Evolutionary conservation across 2,888 invertebrate species (phyloP), one percentile per base, ranked within the genome.

Genomic region (Eumerus sabulonum): DNA sequence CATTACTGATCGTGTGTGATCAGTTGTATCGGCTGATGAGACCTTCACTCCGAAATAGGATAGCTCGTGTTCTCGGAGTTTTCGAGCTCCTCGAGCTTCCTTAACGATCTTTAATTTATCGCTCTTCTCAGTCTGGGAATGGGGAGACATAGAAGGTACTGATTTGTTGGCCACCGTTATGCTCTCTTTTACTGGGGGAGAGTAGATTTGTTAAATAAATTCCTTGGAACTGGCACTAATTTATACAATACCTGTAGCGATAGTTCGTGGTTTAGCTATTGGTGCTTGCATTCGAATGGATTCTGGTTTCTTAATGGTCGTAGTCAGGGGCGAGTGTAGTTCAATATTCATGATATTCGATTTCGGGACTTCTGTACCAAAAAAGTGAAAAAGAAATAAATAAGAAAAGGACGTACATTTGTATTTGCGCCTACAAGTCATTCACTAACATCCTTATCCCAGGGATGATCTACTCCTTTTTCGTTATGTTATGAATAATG

Each of bases 41-140:
- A 83, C 72, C 59, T 86, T 85, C 13, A 90, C 84, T 27, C 92
- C 92, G 83, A 92, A 92, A 84, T 91, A 92, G 72, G 91, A 91
- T 51, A 92, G 87, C 84, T 92, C 92, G 81, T 91, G 92, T 48
- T 91, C 91, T 73, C 91, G 89, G 45, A 92, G 87, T 85, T 91
- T 90, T 82, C 92, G 86, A 53, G 89, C 87, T 13, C 89, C 89
- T 13, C 89, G 88, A 36, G 88, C 86, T 70, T 87, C 88, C 76
- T 86, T 86, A 17, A 87, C 84, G 53, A 87, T 87, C 73, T 87
- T 87, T 0, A 88, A 59, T 4, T 88, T 84, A 19, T 86, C 86
- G 16, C 82, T 57, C 27, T 51, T 12, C 36, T 59, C 56, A 1
- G 44, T 1, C 9, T 40, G 9, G 82, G 67, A 81, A 42, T 71